Conservation (phyloP, 1,140 invertebrate species). For the Drosophila bocqueti region DNA sequence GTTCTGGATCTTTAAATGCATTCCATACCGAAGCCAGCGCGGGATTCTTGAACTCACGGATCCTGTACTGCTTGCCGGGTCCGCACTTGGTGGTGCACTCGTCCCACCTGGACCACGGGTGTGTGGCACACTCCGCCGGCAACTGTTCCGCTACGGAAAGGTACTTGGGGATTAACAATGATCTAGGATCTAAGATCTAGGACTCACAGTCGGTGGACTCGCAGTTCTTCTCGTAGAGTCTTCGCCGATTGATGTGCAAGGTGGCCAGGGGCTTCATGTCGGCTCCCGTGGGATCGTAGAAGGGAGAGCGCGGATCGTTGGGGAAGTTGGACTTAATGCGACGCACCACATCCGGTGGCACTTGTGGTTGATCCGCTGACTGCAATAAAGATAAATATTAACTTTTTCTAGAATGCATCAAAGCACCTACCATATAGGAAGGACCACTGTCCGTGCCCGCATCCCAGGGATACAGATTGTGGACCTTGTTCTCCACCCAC, state of each 20-base stretch:
- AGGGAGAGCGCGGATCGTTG: conserved; percentile 94
- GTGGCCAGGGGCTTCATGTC: conserved; percentile 96
- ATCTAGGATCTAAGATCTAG: background rate
- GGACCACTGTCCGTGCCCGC: conserved; percentile 98
- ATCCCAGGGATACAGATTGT: conserved; percentile 98
- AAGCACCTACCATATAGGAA: conserved; percentile 92
- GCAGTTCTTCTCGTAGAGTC: conserved; percentile 95
- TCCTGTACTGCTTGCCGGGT: conserved; percentile 89
- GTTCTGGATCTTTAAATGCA: conserved; percentile 39
- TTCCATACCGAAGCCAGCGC: conserved; percentile 80
- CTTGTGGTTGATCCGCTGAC: conserved; percentile 92
- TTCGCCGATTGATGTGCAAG: conserved; percentile 91
- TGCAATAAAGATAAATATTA: conserved; percentile 78
- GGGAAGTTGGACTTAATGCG: conserved; percentile 94
- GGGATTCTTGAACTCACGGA: conserved; percentile 87
- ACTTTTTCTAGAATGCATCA: background rate
- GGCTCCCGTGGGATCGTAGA: conserved; percentile 92
- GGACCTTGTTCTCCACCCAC: conserved; percentile 94
- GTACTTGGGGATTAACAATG: no score
- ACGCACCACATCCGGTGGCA: conserved; percentile 93
- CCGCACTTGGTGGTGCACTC: conserved; percentile 93
- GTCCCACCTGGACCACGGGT: conserved; percentile 91
- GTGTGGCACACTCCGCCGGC: conserved; percentile 88
- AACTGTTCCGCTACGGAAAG: conserved; percentile 68
- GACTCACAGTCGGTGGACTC: conserved; percentile 84